Percentiles rank a stretch among this genome's conserved stretches.
phyloP scores from a whole-genome alignment of 2,888 invertebrate species.

The Brachycybe producta region DNA sequence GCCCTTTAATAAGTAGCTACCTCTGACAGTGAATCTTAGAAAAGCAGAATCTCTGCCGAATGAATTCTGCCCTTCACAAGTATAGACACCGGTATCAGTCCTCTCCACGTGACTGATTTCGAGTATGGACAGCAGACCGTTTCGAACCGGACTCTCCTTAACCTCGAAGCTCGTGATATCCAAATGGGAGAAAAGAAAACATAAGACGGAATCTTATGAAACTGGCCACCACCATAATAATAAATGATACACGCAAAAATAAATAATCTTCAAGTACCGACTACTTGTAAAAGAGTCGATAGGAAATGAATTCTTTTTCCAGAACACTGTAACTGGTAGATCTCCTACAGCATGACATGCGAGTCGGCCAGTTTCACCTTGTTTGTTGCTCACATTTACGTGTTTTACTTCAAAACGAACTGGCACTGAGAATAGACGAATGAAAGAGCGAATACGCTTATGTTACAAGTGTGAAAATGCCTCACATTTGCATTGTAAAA shows the following conservation, averaged over 20 bases:
- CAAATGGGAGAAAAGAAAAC: constrained; percentile 5
- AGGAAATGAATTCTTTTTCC: constrained; percentile 47
- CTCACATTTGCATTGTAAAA: not conserved
- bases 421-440: constrained; percentile 48
- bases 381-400: constrained; percentile 43
- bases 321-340: constrained; percentile 35
- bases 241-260: not conserved
- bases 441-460: too few species aligned
- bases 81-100: constrained; percentile 7
- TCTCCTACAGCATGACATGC: constrained; percentile 38
- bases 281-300: not conserved
- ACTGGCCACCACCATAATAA: too few species aligned
- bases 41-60: constrained; percentile 4
- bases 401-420: constrained; percentile 86
- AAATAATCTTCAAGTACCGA: constrained; percentile 10
- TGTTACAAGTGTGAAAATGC: not conserved
- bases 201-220: too few species aligned
- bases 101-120: constrained; percentile 10
- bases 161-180: constrained; percentile 12
- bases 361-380: constrained; percentile 33
- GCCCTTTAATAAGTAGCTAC: not conserved
- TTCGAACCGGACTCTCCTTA: constrained; percentile 4
- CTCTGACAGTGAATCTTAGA: constrained; percentile 8
- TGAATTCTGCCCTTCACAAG: constrained; percentile 8
- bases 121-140: constrained; percentile 11